Evolutionary conservation across 92 coral and sea anemone species (phyloP), one percentile per base, ranked within the genome.

Genomic region (Actinostola sp.): DNA sequence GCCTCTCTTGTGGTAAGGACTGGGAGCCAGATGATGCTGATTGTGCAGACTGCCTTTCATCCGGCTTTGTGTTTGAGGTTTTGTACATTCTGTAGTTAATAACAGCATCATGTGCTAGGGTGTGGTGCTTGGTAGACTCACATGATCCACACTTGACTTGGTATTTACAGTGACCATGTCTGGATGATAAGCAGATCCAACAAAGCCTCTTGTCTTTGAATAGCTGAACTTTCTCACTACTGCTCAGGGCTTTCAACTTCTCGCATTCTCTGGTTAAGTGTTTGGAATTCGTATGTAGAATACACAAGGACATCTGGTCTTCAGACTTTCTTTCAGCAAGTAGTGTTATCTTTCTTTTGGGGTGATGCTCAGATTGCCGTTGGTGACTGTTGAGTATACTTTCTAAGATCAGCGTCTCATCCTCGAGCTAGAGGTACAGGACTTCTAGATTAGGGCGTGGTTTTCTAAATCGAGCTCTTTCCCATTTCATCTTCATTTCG

Each of bases 161-260:
- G 27, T 61, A 61, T 23, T 45, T 61, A 45, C 67, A 61, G 10
- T 25, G 29, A 16, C 67, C 67, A 3, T 61, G 67, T 61, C 43
- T 31, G 11, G 46, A 45, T 20, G 29, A 29, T 17, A 61, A 38
- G 48, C 67, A 61, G 24, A 61, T 61, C 67, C 67, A 61, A 23
- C 67, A 31, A 32, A 61, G 63, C 71, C 28, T 66, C 9, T 66
- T 66, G 6, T 55, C n/a, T 16, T 11, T 26, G 7, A 66, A 39
- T 13, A 14, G 3, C 28, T 66, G 23, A 6, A 15, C 71, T 66
- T 31, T 16, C 3, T 66, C 71, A 20, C 17, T 42, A 24, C 17
- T 14, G 39, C 32, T 11, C 14, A 44, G 4, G 52, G 71, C 71
- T 27, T 39, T 62, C 9, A 56, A 56, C 20, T 30, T 25, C 31